A percentile compares a stretch with the other conserved stretches of the same genome.
phyloP scores from a whole-genome alignment of 2,797 vertebrate species.

The Rhabdomys pumilio region DNA sequence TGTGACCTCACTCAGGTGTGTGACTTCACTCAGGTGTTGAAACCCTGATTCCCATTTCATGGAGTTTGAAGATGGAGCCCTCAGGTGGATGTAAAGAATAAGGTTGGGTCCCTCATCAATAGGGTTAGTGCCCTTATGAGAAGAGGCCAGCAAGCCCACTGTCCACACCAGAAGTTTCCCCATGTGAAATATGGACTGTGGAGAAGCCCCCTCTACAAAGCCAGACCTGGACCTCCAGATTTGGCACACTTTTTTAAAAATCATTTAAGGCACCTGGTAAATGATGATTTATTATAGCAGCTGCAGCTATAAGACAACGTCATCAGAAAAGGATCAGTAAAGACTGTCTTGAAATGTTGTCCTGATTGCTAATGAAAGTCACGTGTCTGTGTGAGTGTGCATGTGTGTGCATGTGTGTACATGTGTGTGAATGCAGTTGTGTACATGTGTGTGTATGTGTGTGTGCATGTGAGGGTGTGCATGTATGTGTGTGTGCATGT shows the following conservation, averaged over 20 bases:
- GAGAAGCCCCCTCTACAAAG: background rate
- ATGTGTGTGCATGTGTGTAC: background rate
- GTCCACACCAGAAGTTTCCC: background rate
- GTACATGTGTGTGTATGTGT: background rate
- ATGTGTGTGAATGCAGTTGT: too few relatives aligned
- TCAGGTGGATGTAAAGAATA: too few relatives aligned
- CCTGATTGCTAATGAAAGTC: background rate
- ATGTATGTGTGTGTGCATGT: background rate
- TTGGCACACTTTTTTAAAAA: background rate
- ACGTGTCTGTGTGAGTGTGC: background rate
- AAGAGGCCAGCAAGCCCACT: background rate
- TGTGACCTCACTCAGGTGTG: too few relatives aligned
- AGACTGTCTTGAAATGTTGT: background rate
- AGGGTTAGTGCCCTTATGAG: background rate
- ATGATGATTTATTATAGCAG: background rate
- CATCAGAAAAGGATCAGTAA: background rate
- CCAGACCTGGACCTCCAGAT: background rate
- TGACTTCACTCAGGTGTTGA: background rate
- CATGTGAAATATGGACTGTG: background rate
- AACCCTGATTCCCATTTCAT: too few relatives aligned
- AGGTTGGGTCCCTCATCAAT: background rate
- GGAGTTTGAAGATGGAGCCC: background rate
- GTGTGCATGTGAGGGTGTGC: too few relatives aligned
- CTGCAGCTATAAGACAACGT: background rate
- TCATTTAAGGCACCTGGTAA: background rate